These are phyloP conservation scores for Tricholauxania praeusta DNA, from an alignment of 2,888 invertebrate genomes.

Conservation along the genomic window DNA sequence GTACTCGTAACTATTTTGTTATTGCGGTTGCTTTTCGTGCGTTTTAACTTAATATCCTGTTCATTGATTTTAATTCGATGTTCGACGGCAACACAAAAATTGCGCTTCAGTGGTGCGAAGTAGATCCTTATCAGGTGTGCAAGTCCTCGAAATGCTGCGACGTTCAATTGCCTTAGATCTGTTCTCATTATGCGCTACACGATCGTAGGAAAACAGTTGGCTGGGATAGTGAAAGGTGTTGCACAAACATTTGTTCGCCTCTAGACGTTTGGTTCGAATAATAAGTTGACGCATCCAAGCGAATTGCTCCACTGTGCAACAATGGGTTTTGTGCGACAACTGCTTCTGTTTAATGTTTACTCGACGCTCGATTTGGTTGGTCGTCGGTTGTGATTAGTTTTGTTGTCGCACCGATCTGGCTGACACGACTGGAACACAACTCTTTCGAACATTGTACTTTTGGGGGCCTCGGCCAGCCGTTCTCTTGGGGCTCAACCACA, in stretches of 20 bases:
- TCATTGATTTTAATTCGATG: background rate
- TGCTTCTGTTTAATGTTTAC: conserved; percentile 13
- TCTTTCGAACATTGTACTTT: background rate
- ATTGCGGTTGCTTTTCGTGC: background rate
- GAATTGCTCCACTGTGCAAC: background rate
- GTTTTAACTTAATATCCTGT: background rate
- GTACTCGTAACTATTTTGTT: background rate
- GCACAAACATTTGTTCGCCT: background rate
- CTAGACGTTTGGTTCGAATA: background rate
- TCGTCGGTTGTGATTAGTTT: conserved; percentile 18
- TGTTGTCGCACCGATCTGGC: conserved; percentile 14
- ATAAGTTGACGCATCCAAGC: background rate
- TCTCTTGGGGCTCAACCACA: too few species aligned
- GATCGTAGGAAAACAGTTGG: conserved; percentile 1
- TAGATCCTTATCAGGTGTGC: conserved; percentile 57
- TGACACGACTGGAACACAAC: conserved; percentile 28
- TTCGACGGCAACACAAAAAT: conserved; percentile 16
- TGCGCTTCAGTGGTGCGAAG: conserved; percentile 28
- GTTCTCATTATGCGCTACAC: conserved; percentile 33
- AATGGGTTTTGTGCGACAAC: background rate
- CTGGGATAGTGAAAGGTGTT: background rate
- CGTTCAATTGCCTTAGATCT: conserved; percentile 30
- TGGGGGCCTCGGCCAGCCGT: too few species aligned
- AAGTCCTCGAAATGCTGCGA: conserved; percentile 50
- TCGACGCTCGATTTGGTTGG: background rate